Base-by-base conservation (phyloP, 2,888 invertebrate genomes). In the Unio delphinus region DNA sequence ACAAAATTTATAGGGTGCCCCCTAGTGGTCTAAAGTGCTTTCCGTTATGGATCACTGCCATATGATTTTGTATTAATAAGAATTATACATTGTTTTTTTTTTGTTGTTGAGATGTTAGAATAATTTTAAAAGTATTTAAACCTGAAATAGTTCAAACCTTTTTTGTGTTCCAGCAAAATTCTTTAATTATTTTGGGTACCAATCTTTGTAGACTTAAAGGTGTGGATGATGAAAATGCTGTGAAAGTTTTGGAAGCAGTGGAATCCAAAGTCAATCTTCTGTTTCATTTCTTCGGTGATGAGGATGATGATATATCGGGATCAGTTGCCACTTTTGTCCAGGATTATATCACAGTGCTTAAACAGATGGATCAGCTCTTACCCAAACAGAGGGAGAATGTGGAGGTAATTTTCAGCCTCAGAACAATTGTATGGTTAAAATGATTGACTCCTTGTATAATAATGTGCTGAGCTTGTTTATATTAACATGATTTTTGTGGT, bases 241-340 rank as follows among this genome's bases (percentile, higher is more conserved):
- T 73, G 55, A 78, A 80, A 7, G 80, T 86, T 7, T 75, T 86
- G 17, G 69, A 77, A 60, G 86, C 89, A 2, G 80, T 92, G 55
- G 90, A 91, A 74, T 83, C 82, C 65, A 92, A 92, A 83, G 82
- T 91, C 58, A 88, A 89, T 1, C 82, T 91, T 59, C 83, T 91
- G 83, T 84, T 92, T 30, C 86, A 88, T 68, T 91, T 91, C 80
- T 87, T 92, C 61, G 88, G 87, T 60, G 89, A 91, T 81, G 90
- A 91, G 61, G 91, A 92, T 82, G 91, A 92, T 80, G 91, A 91
- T 79, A 91, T 92, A 0, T 92, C 92, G 0, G 87, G 88, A 20
- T 89, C 90, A 23, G 90, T 92, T 34, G 82, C 90, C 54, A 89
- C 90, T n/a, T 92, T 91, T 83, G 87, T 90, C 28, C 89, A 90